A percentile compares a stretch with the other conserved stretches of the same genome.
Evolutionary conservation across 2,113 vertebrate species (phyloP).

Genomic region (Heloderma charlesbogerti): DNA sequence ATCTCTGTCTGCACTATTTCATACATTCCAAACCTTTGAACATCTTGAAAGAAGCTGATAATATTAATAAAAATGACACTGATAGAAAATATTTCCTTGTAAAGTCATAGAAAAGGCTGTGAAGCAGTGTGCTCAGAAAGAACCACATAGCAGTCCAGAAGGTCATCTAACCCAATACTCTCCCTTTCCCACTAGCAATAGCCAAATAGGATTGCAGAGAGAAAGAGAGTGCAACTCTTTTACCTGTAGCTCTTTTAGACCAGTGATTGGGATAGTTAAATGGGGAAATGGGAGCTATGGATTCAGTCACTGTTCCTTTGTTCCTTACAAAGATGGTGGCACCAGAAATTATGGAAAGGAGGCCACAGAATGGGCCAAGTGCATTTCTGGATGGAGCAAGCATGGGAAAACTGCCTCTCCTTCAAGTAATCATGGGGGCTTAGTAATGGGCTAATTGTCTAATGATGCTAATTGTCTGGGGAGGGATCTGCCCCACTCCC

Average conservation of each 20-base stretch:
- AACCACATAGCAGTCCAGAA: not conserved
- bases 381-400: not conserved
- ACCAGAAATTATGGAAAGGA: not conserved
- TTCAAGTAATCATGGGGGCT: too few relatives aligned
- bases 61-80: not conserved
- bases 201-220: too few relatives aligned
- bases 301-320: not conserved
- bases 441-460: too few relatives aligned
- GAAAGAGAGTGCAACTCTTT: not conserved
- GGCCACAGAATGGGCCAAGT: not conserved
- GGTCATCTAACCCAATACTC: not conserved
- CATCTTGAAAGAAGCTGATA: not conserved
- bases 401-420: not conserved
- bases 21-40: slow-evolving; percentile 1
- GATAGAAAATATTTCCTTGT: not conserved
- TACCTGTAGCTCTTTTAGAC: not conserved
- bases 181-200: too few relatives aligned
- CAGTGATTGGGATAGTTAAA: not conserved
- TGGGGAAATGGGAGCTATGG: not conserved
- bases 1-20: slow-evolving; percentile 26
- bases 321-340: not conserved
- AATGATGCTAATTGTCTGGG: too few relatives aligned
- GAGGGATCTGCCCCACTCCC: too few relatives aligned
- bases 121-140: not conserved
- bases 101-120: not conserved